Evolutionary conservation across 1,140 invertebrate genomes (phyloP).

Genomic region (Muscidifurax raptorellus): DNA sequence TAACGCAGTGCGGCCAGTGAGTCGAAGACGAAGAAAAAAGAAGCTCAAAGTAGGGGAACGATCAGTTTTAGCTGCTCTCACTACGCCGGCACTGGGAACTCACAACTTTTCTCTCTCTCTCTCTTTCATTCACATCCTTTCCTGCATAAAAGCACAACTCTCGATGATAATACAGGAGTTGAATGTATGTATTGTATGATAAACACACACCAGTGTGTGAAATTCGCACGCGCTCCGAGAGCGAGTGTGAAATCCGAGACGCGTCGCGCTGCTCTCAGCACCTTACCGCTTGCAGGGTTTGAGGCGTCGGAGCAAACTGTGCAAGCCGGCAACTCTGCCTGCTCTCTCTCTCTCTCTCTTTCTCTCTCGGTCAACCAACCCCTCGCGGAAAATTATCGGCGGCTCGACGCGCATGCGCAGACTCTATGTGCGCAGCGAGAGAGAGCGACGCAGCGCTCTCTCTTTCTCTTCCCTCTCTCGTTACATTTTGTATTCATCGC

Average conservation of each 20-base stretch:
- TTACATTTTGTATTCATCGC: constrained; percentile 49
- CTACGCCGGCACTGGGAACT: too few relatives aligned
- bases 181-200: neutral
- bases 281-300: constrained; percentile 13
- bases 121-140: neutral
- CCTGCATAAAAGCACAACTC: too few relatives aligned
- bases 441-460: neutral
- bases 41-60: neutral
- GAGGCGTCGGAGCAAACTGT: constrained; percentile 46
- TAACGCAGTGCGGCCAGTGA: too few relatives aligned
- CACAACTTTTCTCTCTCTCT: neutral
- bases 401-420: constrained; percentile 37
- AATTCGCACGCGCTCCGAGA: neutral
- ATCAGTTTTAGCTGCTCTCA: neutral
- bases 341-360: neutral
- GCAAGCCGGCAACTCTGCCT: neutral
- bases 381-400: constrained; percentile 22
- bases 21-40: neutral
- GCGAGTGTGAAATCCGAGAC: neutral
- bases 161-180: neutral
- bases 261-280: neutral
- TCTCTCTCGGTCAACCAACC: constrained; percentile 20
- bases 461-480: neutral
- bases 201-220: neutral
- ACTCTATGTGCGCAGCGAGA: constrained; percentile 1